Conservation (phyloP, 1,140 invertebrate species). For the Temnothorax curvispinosus region DNA sequence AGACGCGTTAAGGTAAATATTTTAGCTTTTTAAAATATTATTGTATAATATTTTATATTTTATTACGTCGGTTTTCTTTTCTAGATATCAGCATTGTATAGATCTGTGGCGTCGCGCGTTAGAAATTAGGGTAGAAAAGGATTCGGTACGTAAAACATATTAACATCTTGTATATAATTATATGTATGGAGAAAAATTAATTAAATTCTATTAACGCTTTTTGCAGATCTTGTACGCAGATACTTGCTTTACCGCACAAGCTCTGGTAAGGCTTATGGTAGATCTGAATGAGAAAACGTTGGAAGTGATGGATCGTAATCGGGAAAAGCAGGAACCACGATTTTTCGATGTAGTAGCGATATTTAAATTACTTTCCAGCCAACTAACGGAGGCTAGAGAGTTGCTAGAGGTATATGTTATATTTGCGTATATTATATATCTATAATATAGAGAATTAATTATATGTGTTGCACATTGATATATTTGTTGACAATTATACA, state of each 20-base stretch:
- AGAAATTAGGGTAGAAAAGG: constrained; percentile 92
- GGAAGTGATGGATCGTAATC: constrained; percentile 85
- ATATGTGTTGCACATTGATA: not conserved
- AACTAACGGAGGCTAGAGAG: constrained; percentile 87
- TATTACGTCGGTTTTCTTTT: constrained; percentile 30
- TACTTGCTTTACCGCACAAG: constrained; percentile 93
- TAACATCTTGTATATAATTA: not conserved
- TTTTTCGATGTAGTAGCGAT: constrained; percentile 91
- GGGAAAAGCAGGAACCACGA: constrained; percentile 86
- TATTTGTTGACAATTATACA: constrained; percentile 14
- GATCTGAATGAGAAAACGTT: constrained; percentile 90
- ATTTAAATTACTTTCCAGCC: constrained; percentile 88
- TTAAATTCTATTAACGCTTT: constrained; percentile 42
- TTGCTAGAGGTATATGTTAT: constrained; percentile 86
- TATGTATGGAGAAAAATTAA: constrained; percentile 1
- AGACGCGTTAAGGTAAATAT: constrained; percentile 88
- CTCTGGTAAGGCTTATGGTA: constrained; percentile 91
- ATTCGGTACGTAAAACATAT: constrained; percentile 86
- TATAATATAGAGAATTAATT: constrained; percentile 4
- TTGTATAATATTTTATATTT: not conserved
- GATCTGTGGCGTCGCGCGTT: constrained; percentile 94
- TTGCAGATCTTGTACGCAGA: constrained; percentile 88
- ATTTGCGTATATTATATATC: not conserved
- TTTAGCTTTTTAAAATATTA: not conserved
- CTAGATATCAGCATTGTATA: constrained; percentile 92